Evolutionary conservation across 2,797 vertebrate genomes (phyloP).

Genomic region (Geotrypetes seraphini): DNA sequence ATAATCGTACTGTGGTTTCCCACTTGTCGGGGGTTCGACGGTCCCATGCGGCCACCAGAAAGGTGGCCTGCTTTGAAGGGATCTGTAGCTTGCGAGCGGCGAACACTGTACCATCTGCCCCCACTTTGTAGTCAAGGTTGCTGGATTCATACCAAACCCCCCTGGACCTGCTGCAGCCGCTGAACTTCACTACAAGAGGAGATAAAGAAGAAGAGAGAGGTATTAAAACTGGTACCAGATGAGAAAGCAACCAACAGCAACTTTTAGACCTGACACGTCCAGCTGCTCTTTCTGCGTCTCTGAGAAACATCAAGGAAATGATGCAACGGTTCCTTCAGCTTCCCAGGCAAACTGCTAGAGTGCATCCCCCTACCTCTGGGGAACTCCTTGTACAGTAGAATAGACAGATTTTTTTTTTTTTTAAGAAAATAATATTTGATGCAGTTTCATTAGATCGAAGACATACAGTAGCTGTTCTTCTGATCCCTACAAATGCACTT

Average conservation of each 20-base stretch:
- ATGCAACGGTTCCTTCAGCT: constrained; percentile 29
- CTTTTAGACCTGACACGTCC: constrained; percentile 41
- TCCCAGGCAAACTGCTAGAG: constrained; percentile 20
- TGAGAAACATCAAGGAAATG: constrained; percentile 19
- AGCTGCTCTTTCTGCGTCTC: constrained; percentile 17
- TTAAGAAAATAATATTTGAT: constrained; percentile 19
- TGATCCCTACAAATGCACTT: constrained; percentile 23
- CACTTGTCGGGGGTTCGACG: constrained; percentile 53
- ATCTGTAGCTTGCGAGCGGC: constrained; percentile 50
- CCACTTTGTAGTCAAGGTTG: constrained; percentile 70
- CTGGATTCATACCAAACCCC: constrained; percentile 67
- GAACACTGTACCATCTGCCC: constrained; percentile 69
- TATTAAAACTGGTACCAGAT: constrained; percentile 16
- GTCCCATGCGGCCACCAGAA: constrained; percentile 65
- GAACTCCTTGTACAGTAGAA: constrained; percentile 10
- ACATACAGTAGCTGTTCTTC: constrained; percentile 23
- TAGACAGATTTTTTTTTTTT: background rate
- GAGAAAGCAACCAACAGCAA: constrained; percentile 30
- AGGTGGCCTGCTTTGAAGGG: constrained; percentile 62
- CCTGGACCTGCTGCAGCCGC: constrained; percentile 68
- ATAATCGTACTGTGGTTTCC: constrained; percentile 67
- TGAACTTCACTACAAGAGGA: constrained; percentile 72
- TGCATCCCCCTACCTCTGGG: constrained; percentile 24
- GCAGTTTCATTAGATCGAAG: constrained; percentile 18
- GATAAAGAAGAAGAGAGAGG: constrained; percentile 12